Conservation (phyloP, 2,113 vertebrate species). For the Leucopsar rothschildi region DNA sequence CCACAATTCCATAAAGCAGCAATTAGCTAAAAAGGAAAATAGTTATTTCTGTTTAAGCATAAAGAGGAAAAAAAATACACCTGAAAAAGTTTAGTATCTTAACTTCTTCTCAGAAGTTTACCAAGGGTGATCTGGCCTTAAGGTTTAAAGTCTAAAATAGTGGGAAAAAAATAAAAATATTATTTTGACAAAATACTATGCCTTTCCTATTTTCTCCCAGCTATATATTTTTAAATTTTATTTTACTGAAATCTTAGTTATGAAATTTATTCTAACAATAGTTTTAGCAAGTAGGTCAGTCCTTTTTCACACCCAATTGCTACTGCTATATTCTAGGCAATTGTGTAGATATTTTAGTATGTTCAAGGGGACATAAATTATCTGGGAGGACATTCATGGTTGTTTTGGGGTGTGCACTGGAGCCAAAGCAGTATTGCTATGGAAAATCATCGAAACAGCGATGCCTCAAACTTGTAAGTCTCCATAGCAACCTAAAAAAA, state of each 20-base stretch:
- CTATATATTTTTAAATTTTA: neutral
- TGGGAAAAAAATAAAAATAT: neutral
- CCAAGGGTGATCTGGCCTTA: neutral
- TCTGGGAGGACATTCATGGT: neutral
- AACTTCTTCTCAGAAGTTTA: neutral
- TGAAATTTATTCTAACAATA: neutral
- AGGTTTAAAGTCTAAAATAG: neutral
- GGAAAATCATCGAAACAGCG: slow-evolving; percentile 8
- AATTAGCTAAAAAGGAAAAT: neutral
- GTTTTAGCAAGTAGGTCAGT: neutral
- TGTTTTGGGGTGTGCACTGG: neutral
- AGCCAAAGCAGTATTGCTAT: slow-evolving; percentile 12
- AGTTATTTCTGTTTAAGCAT: neutral
- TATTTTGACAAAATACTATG: neutral
- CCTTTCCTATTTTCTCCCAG: neutral
- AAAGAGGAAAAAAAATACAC: neutral
- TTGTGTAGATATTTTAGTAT: neutral
- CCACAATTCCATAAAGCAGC: neutral
- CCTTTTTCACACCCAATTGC: neutral
- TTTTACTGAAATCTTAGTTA: neutral
- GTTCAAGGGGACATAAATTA: neutral
- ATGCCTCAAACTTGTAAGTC: slow-evolving; percentile 26
- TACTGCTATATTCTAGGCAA: neutral
- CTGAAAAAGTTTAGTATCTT: neutral
- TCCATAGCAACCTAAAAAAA: slow-evolving; percentile 60